Evolutionary conservation across 2,113 vertebrate species (phyloP).

Genomic region (Romanogobio albipinnatus): DNA sequence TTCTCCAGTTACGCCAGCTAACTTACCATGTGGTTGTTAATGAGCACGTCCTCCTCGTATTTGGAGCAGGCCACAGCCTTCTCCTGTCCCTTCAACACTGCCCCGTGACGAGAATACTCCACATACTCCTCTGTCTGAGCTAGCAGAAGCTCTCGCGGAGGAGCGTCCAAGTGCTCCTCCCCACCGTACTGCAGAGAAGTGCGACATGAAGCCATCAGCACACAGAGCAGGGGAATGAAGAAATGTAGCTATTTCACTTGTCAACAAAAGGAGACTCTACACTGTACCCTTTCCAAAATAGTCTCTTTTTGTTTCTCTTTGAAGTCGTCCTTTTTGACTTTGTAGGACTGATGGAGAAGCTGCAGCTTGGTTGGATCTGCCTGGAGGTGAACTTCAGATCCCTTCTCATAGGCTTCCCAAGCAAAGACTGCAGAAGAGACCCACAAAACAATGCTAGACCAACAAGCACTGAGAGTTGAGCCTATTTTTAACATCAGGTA

Average conservation of each 20-base stretch:
- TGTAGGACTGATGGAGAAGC: constrained; percentile 92
- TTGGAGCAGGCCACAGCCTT: constrained; percentile 94
- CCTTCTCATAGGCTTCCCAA: constrained; percentile 98
- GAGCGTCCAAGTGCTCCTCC: constrained; percentile 89
- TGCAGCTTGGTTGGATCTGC: constrained; percentile 97
- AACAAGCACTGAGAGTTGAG: neutral
- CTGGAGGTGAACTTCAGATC: constrained; percentile 96
- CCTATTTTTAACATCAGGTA: neutral
- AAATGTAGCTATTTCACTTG: neutral
- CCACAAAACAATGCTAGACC: neutral
- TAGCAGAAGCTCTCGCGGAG: constrained; percentile 88
- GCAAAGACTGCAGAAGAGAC: constrained; percentile 85
- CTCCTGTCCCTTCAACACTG: constrained; percentile 94
- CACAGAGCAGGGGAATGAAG: neutral
- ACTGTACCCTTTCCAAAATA: constrained; percentile 90
- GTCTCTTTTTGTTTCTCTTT: constrained; percentile 92
- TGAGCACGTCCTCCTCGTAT: constrained; percentile 94
- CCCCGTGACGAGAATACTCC: constrained; percentile 95
- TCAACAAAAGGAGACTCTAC: neutral
- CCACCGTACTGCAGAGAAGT: constrained; percentile 87
- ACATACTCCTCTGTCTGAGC: constrained; percentile 97
- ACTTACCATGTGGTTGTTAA: constrained; percentile 92
- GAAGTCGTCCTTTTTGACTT: constrained; percentile 98
- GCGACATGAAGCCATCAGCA: constrained; percentile 4
- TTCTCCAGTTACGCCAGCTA: neutral